Evolutionary conservation across 1,140 invertebrate genomes (phyloP).

Genomic region (Arctopsyche grandis): DNA sequence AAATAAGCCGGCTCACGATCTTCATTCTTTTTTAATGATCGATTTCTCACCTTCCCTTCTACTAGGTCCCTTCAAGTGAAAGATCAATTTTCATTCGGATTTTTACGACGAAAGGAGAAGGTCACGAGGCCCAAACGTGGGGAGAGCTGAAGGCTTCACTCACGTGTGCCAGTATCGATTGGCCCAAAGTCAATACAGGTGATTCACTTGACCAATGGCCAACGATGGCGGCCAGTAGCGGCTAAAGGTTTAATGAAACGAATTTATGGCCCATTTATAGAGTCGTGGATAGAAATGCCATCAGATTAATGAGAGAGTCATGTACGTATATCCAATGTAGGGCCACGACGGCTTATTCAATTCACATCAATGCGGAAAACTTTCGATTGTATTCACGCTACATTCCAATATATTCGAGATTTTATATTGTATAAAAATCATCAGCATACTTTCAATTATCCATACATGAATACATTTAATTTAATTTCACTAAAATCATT

Average conservation of each 20-base stretch:
- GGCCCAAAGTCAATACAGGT: slow-evolving; percentile 24
- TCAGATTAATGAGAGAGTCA: slow-evolving; percentile 21
- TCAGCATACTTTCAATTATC: no score
- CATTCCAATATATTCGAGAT: no score
- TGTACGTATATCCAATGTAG: neutral
- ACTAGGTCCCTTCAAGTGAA: neutral
- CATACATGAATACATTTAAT: no score
- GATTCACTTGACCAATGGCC: slow-evolving; percentile 37
- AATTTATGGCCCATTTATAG: slow-evolving; percentile 24
- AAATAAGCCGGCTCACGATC: neutral
- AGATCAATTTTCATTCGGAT: neutral
- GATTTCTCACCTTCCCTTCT: neutral
- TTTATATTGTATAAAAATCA: no score
- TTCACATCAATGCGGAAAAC: no score
- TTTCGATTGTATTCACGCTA: no score
- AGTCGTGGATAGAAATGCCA: neutral
- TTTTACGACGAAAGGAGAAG: neutral
- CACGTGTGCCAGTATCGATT: neutral
- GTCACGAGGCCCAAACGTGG: neutral
- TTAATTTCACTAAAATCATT: no score
- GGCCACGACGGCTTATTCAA: no score
- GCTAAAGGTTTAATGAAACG: slow-evolving; percentile 25
- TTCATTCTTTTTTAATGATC: slow-evolving; percentile 1
- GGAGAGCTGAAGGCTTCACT: neutral
- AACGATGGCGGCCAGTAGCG: neutral